phyloP scores from a whole-genome alignment of 1,140 invertebrate species.

The Calliopsis andreniformis region DNA sequence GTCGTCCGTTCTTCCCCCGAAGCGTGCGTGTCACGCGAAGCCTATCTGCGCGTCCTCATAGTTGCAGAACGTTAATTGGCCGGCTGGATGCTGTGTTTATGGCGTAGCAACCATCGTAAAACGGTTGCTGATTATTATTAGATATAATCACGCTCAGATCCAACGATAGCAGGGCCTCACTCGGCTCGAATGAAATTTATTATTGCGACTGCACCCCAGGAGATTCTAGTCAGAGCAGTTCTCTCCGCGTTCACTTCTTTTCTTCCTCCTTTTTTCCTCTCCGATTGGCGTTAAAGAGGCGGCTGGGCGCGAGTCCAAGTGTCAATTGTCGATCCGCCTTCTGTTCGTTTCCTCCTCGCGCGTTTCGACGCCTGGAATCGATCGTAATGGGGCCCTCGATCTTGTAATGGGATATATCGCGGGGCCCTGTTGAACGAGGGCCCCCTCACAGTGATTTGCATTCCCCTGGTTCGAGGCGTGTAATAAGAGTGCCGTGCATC shows the following conservation, averaged over 20 bases:
- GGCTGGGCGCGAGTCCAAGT: no score
- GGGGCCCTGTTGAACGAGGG: background rate
- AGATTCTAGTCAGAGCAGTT: background rate
- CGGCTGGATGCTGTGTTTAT: slow-evolving; percentile 59
- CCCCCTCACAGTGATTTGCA: slow-evolving; percentile 5
- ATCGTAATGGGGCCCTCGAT: slow-evolving; percentile 17
- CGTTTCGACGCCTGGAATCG: background rate
- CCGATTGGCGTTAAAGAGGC: background rate
- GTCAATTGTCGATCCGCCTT: background rate
- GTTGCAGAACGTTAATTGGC: slow-evolving; percentile 66
- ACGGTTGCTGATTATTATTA: slow-evolving; percentile 70
- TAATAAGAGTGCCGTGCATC: background rate
- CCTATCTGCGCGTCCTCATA: slow-evolving; percentile 28
- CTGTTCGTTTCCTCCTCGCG: background rate
- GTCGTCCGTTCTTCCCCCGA: background rate
- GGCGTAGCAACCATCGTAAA: slow-evolving; percentile 52
- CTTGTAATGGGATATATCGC: slow-evolving; percentile 28
- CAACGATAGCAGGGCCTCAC: slow-evolving; percentile 33
- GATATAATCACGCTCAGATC: slow-evolving; percentile 67
- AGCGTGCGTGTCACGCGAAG: slow-evolving; percentile 8
- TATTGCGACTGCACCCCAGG: slow-evolving; percentile 25
- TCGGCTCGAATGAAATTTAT: slow-evolving; percentile 57
- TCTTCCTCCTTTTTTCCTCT: background rate
- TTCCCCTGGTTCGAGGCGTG: background rate
- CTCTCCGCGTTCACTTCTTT: no score